Base-by-base conservation (phyloP, 2,888 invertebrate genomes). In the Mesoligia furuncula region DNA sequence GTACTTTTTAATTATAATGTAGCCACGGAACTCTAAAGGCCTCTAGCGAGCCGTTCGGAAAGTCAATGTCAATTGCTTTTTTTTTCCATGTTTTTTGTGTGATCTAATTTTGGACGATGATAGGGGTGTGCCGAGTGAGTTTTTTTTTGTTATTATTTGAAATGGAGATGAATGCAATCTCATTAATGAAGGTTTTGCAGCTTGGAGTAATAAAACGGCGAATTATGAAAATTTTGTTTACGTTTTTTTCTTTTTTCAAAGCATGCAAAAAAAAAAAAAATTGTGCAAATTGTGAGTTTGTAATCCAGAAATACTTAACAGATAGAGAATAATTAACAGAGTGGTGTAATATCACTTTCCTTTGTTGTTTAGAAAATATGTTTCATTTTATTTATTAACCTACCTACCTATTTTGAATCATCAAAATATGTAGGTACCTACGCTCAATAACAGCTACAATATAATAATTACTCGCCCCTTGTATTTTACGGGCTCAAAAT, bases 81-180 rank as follows among this genome's bases (percentile, higher is more conserved):
- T 85, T 73, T 62, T 64, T 36, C 72, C 31, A n/a, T 31, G 17
- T 65, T 80, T 85, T 86, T 84, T 80, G 36, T 84, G 64, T 75
- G 78, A 67, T 86, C 78, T 72, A 69, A 80, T 86, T 87, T 87
- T 20, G 73, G 66, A 51, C 42, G n/a, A 39, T 45, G 42, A 54
- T 54, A 80, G 87, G 83, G 83, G 11, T 86, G 82, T 68, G 48
- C 67, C 39, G 36, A 27, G 9, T 48, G 15, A 64, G n/a, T 61
- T 39, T 36, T 39, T 36, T 27, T 45, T 31, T 51, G 1, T 13
- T 31, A 45, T 69, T 69, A 17, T 8, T 8, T 57, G 13, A 27
- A 70, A 59, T 20, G 27, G 1, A 42, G 20, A 59, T 59, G 39
- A n/a, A 27, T 20, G 11, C 4, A n/a, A 39, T 42, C 7, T n/a